Evolutionary conservation across 2,113 vertebrate species (phyloP).

Genomic region (Eurypyga helias): DNA sequence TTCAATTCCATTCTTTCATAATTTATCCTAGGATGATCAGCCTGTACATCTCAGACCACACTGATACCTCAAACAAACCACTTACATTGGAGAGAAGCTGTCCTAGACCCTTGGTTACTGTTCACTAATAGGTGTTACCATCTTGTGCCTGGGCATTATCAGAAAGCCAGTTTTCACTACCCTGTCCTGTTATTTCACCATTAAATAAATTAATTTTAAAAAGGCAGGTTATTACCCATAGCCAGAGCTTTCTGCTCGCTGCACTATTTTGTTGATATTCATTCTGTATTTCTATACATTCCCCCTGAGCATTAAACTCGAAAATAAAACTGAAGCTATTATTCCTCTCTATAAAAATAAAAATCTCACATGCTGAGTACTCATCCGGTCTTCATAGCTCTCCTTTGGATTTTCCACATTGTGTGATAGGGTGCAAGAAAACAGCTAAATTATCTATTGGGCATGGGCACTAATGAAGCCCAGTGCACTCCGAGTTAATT

Average conservation of each 20-base stretch:
- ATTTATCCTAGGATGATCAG: neutral
- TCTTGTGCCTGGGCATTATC: neutral
- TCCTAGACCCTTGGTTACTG: neutral
- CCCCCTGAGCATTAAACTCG: neutral
- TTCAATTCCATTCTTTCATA: neutral
- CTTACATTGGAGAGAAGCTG: neutral
- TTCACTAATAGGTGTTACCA: neutral
- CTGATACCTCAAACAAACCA: neutral
- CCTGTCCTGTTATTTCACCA: neutral
- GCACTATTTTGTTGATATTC: conserved; percentile 19
- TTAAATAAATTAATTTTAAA: neutral
- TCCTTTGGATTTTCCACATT: neutral
- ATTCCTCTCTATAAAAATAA: conserved; percentile 57
- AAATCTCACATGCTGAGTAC: conserved; percentile 46
- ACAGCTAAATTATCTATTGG: conserved; percentile 51
- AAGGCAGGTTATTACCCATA: neutral
- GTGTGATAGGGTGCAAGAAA: conserved; percentile 4
- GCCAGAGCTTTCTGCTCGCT: neutral
- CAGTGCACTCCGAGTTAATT: conserved; percentile 31
- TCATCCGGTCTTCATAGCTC: neutral
- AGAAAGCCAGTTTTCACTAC: neutral
- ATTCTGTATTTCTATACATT: conserved; percentile 41
- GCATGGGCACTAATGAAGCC: conserved; percentile 44
- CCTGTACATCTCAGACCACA: neutral
- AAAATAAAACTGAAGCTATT: conserved; percentile 62